Base-by-base conservation (phyloP, 2,888 invertebrate species). In the Leptura quadrifasciata region DNA sequence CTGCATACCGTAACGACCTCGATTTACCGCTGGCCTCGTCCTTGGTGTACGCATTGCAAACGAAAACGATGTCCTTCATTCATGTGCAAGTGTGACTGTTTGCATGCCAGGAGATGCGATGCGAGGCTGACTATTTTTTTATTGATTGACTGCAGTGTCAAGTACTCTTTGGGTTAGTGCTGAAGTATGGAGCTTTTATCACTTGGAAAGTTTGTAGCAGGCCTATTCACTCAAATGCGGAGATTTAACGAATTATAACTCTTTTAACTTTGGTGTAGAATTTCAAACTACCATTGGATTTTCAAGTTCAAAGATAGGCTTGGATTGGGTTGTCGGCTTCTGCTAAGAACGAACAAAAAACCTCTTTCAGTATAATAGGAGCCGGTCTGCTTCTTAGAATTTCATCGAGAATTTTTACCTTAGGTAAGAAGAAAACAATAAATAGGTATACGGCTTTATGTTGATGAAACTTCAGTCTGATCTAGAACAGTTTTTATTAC, bases 1-100 rank as follows among this genome's bases (percentile, higher is more conserved):
- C 74, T 78, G 72, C 78, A 77, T 76, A 78, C 76, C 78, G 78
- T 76, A 75, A 79, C 79, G 81, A 80, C 81, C 81, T 79, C 79
- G 75, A 78, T 79, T 79, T 72, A 77, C 78, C 18, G 58, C 54
- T 52, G 76, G 65, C 75, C 71, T 72, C 75, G 79, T 79, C 80
- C 80, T 82, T 82, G 82, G 78, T 72, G 72, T 79, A 81, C 82
- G 75, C 76, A 74, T 72, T 68, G 77, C 75, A 74, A 65, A 63
- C 68, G 61, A 63, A 74, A 65, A 63, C 68, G 61, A 63, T 72
- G 72, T 78, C 78, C 79, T 76, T 76, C 78, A 75, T 80, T 80
- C 80, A 75, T 58, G n/a, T 74, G 72, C 80, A 75, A 78, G 75
- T 78, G 76, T 68, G 70, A 64, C 57, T 69, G 69, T 69, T 69